phyloP scores from a whole-genome alignment of 2,797 vertebrate species.

The Anguilla marmorata region DNA sequence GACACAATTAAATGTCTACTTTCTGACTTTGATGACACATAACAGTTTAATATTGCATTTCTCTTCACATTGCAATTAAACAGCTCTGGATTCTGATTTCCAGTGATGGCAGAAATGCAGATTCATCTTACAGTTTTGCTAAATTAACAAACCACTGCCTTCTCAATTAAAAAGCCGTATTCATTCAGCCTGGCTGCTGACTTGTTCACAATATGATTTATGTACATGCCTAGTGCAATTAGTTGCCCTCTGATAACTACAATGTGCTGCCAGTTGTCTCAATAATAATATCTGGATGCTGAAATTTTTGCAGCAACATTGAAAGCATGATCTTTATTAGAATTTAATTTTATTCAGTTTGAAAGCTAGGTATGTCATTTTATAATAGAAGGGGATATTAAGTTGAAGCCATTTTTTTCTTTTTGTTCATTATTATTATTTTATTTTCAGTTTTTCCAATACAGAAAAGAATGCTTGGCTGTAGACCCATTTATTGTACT shows the following conservation, averaged over 20 bases:
- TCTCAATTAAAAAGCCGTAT: slow-evolving; percentile 45
- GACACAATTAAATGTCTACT: neutral
- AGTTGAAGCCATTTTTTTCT: neutral
- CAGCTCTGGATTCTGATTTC: slow-evolving; percentile 36
- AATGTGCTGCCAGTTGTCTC: slow-evolving; percentile 39
- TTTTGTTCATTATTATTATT: slow-evolving; percentile 7
- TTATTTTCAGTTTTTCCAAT: slow-evolving; percentile 1
- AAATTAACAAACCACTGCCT: slow-evolving; percentile 56
- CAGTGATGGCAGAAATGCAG: slow-evolving; percentile 49
- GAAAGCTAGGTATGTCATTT: neutral
- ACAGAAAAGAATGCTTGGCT: slow-evolving; percentile 60
- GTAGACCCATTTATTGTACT: slow-evolving; percentile 71
- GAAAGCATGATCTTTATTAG: neutral
- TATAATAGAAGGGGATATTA: neutral
- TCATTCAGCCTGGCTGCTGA: slow-evolving; percentile 41
- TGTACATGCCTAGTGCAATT: slow-evolving; percentile 42
- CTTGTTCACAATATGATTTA: slow-evolving; percentile 31
- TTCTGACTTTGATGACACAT: slow-evolving; percentile 14
- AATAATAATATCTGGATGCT: slow-evolving; percentile 24
- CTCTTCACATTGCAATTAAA: slow-evolving; percentile 12
- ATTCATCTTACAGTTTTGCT: slow-evolving; percentile 51
- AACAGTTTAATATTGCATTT: slow-evolving; percentile 11
- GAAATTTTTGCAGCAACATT: neutral
- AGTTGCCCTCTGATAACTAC: slow-evolving; percentile 31
- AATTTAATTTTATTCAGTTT: neutral